Evolutionary conservation across 2,888 invertebrate genomes (phyloP).

Genomic region (Adineta ricciae): DNA sequence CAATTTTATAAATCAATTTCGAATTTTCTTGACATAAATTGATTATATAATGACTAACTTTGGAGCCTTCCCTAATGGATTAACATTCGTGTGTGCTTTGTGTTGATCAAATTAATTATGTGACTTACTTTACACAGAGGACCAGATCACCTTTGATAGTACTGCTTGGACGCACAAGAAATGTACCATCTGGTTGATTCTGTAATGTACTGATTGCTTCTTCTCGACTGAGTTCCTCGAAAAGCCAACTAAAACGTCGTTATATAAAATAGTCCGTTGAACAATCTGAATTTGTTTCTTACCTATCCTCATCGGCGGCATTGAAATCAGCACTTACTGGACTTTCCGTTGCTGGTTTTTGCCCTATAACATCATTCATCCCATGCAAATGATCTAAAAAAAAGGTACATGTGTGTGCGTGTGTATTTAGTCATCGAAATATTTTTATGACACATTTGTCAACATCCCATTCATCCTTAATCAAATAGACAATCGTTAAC

Average conservation of each 20-base stretch:
- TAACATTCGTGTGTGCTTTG: background rate
- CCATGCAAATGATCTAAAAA: constrained; percentile 7
- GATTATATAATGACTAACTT: constrained; percentile 93
- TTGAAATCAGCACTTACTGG: background rate
- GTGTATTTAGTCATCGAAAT: background rate
- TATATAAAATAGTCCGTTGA: constrained; percentile 22
- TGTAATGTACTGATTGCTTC: constrained; percentile 82
- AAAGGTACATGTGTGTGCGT: background rate
- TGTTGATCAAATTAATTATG: background rate
- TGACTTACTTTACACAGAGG: constrained; percentile 73
- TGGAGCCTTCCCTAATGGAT: constrained; percentile 70
- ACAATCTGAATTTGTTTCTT: background rate
- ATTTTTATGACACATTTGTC: background rate
- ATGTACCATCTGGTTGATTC: constrained; percentile 81
- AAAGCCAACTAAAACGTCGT: constrained; percentile 73
- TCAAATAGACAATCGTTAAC: background rate
- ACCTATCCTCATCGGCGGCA: background rate
- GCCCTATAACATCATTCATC: constrained; percentile 11
- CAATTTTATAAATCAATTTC: constrained; percentile 66
- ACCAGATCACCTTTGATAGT: constrained; percentile 86
- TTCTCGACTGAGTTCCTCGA: constrained; percentile 77
- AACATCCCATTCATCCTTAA: background rate
- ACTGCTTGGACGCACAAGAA: constrained; percentile 82
- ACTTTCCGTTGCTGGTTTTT: background rate
- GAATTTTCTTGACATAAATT: constrained; percentile 73